These are phyloP conservation scores for Tapirus indicus DNA, from an alignment of 2,797 vertebrate species.

Conservation along the genomic window DNA sequence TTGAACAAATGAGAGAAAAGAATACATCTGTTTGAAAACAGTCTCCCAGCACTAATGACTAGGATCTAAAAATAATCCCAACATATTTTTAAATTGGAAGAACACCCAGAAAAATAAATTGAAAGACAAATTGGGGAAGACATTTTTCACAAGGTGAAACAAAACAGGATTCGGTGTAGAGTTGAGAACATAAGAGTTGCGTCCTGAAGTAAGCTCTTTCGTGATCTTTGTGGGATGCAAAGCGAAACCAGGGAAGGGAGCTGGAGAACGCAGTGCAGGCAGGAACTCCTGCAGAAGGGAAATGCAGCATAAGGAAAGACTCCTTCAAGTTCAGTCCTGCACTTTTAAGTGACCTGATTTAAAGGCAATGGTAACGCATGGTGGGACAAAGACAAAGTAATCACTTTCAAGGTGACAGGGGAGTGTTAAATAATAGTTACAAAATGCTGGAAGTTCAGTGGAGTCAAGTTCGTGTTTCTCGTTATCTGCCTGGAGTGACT, in stretches of 20 bases:
- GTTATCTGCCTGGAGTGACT: background rate
- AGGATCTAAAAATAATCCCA: constrained; percentile 79
- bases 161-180: background rate
- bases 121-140: constrained; percentile 70
- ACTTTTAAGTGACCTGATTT: background rate
- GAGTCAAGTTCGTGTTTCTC: background rate
- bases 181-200: background rate
- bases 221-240: rapidly evolving
- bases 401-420: background rate
- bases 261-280: rapidly evolving
- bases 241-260: background rate
- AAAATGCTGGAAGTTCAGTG: background rate
- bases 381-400: background rate
- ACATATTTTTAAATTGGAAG: constrained; percentile 74
- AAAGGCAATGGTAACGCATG: background rate
- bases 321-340: rapidly evolving
- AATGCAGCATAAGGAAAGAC: rapidly evolving
- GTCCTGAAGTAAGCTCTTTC: background rate
- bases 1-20: constrained; percentile 60
- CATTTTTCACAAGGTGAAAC: constrained; percentile 64
- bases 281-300: rapidly evolving
- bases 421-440: background rate
- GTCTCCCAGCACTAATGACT: constrained; percentile 69
- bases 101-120: constrained; percentile 70
- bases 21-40: constrained; percentile 79